These are phyloP conservation scores for Noctua comes DNA, from an alignment of 2,888 invertebrate species.

Conservation along the genomic window DNA sequence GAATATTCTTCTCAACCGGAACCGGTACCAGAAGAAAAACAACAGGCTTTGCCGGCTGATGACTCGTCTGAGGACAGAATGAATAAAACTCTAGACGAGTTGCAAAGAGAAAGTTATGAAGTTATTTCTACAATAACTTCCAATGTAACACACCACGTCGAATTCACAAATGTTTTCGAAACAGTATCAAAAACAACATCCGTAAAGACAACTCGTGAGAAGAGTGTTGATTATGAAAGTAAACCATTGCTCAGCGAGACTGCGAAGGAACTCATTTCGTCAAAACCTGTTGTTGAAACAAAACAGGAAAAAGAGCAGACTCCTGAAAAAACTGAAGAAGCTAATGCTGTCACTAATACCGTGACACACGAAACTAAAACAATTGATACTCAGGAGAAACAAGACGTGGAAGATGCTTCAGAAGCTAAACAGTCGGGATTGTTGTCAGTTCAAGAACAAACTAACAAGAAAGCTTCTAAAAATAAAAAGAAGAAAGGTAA, in stretches of 20 bases:
- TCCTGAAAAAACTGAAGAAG: background rate
- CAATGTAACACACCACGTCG: background rate
- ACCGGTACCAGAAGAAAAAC: background rate
- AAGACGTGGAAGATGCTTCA: background rate
- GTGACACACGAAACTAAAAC: slow-evolving; percentile 1
- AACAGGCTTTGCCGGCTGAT: background rate
- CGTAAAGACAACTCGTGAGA: slow-evolving; percentile 3
- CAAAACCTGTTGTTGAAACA: slow-evolving; percentile 2
- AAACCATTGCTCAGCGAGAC: slow-evolving; percentile 6
- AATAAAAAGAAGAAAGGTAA: slow-evolving; percentile 59
- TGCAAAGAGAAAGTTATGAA: slow-evolving; percentile 15
- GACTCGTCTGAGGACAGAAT: background rate
- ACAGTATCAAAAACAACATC: slow-evolving; percentile 6
- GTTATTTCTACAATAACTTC: slow-evolving; percentile 15
- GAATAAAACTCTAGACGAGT: background rate
- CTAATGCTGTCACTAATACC: background rate
- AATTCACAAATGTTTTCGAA: slow-evolving; percentile 29
- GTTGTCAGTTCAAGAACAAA: slow-evolving; percentile 8
- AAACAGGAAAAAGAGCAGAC: slow-evolving; percentile 3
- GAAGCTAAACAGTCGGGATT: slow-evolving; percentile 25
- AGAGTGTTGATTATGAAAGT: slow-evolving; percentile 2
- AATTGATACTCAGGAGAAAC: background rate
- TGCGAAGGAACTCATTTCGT: background rate
- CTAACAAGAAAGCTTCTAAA: slow-evolving; percentile 47
- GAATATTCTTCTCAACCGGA: slow-evolving; percentile 38